Evolutionary conservation across 2,888 invertebrate species (phyloP).

Genomic region (Cylloceria caligata): DNA sequence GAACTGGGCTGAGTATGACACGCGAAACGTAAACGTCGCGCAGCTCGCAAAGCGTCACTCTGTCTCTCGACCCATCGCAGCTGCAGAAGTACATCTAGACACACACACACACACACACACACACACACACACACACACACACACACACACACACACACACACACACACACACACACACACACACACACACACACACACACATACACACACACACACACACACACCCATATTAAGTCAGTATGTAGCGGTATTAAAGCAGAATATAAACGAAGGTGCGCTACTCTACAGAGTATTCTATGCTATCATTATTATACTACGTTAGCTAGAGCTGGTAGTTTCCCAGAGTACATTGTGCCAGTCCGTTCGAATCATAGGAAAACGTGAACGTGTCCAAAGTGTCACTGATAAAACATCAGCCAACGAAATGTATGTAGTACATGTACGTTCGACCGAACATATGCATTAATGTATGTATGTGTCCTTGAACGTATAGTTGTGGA

Average conservation of each 20-base stretch:
- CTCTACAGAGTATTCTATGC: conserved; percentile 30
- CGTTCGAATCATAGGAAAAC: conserved; percentile 65
- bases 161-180: conserved; percentile 13
- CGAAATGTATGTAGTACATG: conserved; percentile 14
- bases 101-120: not conserved
- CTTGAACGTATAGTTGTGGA: not conserved
- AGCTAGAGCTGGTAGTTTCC: conserved; percentile 46
- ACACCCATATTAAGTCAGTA: conserved; percentile 18
- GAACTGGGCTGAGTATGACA: conserved; percentile 62
- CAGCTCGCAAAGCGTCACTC: conserved; percentile 66
- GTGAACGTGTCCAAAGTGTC: conserved; percentile 66
- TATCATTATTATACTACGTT: conserved; percentile 47
- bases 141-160: conserved; percentile 6
- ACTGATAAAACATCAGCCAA: conserved; percentile 65
- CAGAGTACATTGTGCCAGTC: conserved; percentile 58
- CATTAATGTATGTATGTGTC: conserved; percentile 17
- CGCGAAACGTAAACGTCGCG: conserved; percentile 67
- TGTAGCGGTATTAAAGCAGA: conserved; percentile 37
- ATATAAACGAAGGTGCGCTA: conserved; percentile 45
- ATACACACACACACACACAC: conserved; percentile 10
- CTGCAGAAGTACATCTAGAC: conserved; percentile 36
- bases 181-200: not conserved
- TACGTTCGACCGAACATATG: not conserved
- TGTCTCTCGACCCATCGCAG: conserved; percentile 53
- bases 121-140: not conserved